phyloP scores from a whole-genome alignment of 1,140 invertebrate species.

The Chlorops oryzae region DNA sequence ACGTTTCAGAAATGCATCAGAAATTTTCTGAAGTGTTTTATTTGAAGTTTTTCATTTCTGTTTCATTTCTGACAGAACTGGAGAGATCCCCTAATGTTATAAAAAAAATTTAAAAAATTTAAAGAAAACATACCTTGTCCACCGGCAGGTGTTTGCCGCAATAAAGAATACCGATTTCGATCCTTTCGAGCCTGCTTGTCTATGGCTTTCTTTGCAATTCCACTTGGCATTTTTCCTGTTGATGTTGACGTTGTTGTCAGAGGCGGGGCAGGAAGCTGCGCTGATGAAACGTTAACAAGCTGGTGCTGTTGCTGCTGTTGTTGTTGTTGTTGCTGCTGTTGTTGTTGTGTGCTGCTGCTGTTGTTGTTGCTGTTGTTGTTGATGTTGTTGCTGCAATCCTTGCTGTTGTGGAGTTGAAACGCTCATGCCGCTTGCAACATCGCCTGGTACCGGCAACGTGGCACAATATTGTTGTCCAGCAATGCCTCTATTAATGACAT shows the following conservation, averaged over 20 bases:
- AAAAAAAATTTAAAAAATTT: too few species aligned
- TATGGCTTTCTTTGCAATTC: conserved; percentile 47
- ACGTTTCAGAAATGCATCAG: too few species aligned
- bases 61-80: too few species aligned
- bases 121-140: conserved; percentile 48
- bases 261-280: conserved; percentile 34
- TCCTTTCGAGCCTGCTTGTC: conserved; percentile 46
- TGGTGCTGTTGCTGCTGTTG: conserved; percentile 16
- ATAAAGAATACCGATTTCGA: conserved; percentile 32
- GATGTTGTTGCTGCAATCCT: conserved; percentile 16
- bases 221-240: conserved; percentile 42
- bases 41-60: too few species aligned
- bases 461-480: neutral
- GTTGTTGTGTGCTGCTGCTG: conserved; percentile 9
- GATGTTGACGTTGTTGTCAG: conserved; percentile 28
- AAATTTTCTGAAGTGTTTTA: too few species aligned
- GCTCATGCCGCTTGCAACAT: conserved; percentile 48
- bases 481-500: conserved; percentile 32
- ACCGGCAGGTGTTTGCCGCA: conserved; percentile 49
- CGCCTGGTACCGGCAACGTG: conserved; percentile 33
- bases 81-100: too few species aligned
- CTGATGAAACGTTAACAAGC: conserved; percentile 9
- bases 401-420: conserved; percentile 30
- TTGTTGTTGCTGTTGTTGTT: conserved; percentile 14
- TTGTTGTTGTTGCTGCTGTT: conserved; percentile 15